Percentiles rank a stretch among this genome's conserved stretches.
phyloP scores from a whole-genome alignment of 2,113 vertebrate genomes.

The Ovis canadensis region DNA sequence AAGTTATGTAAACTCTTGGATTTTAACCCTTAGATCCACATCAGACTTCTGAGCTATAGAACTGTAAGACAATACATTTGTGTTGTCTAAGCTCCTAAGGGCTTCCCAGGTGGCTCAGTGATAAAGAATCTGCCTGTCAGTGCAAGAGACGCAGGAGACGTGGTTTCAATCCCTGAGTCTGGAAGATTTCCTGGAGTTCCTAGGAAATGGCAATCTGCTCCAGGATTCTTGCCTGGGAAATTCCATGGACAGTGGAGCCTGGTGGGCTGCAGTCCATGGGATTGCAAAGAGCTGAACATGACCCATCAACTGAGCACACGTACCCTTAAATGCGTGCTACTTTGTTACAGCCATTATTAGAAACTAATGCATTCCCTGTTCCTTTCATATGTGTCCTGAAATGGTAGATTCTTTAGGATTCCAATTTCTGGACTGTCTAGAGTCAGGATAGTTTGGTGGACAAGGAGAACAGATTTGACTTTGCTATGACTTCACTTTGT shows the following conservation, averaged over 20 bases:
- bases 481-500: background rate
- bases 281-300: background rate
- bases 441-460: background rate
- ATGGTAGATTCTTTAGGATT: background rate
- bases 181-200: background rate
- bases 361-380: background rate
- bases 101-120: background rate
- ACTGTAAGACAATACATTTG: background rate
- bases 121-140: background rate
- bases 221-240: background rate
- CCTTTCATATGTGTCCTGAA: background rate
- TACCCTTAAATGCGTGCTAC: background rate
- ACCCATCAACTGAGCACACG: accelerated
- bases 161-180: background rate
- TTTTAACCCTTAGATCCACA: background rate
- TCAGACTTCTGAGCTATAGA: background rate
- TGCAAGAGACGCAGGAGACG: background rate
- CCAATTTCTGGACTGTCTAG: background rate
- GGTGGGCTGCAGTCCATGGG: background rate
- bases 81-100: background rate
- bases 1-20: background rate
- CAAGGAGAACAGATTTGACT: background rate
- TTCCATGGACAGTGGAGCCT: background rate
- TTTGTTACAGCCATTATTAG: background rate
- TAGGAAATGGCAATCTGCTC: background rate